Evolutionary conservation across 1,140 invertebrate species (phyloP).

Genomic region (Meloidogyne exigua): DNA sequence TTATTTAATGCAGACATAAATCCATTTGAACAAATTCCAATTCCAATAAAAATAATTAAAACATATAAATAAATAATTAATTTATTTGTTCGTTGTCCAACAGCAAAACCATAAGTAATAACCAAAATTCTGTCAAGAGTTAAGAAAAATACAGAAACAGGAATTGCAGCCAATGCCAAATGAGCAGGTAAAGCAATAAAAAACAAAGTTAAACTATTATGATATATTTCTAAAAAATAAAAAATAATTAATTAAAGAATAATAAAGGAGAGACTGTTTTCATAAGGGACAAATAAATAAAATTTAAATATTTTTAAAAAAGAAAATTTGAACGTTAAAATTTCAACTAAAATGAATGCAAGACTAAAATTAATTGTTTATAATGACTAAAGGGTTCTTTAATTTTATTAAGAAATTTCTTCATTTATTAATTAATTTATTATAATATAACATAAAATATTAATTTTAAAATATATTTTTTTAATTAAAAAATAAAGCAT

Average conservation of each 20-base stretch:
- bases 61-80: slow-evolving; percentile 14
- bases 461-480: too few species aligned
- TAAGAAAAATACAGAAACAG: slow-evolving; percentile 24
- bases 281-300: too few species aligned
- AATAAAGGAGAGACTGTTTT: too few species aligned
- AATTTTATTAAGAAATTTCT: too few species aligned
- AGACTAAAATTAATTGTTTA: too few species aligned
- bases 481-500: neutral
- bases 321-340: too few species aligned
- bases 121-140: slow-evolving; percentile 21
- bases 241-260: neutral
- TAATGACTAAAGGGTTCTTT: too few species aligned
- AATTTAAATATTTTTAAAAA: too few species aligned
- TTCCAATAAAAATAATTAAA: slow-evolving; percentile 6
- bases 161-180: slow-evolving; percentile 15
- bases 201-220: slow-evolving; percentile 9
- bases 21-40: slow-evolving; percentile 9
- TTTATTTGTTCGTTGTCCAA: slow-evolving; percentile 1
- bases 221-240: slow-evolving; percentile 6
- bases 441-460: too few species aligned
- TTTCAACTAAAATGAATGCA: too few species aligned
- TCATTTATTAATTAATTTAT: too few species aligned
- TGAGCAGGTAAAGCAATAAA: slow-evolving; percentile 18
- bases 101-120: slow-evolving; percentile 8
- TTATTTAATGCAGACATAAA: slow-evolving; percentile 15